phyloP scores from a whole-genome alignment of 30 jellyfish, hydroid and myxozoan genomes.

The Mastigias papua region DNA sequence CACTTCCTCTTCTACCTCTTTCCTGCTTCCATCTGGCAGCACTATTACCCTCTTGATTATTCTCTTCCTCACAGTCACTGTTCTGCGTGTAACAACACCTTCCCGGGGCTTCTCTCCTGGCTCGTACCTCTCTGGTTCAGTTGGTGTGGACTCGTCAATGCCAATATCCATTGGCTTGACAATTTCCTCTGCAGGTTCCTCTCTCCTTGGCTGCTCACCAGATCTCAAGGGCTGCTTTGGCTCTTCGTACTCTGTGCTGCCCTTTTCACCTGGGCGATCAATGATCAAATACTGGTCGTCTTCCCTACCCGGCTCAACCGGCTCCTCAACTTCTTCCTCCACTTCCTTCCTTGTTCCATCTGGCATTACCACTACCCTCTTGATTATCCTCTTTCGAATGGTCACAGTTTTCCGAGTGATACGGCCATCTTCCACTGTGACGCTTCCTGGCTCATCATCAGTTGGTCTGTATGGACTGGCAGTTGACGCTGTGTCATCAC shows the following conservation, averaged over 20 bases:
- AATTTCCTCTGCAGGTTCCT: constrained; percentile 6
- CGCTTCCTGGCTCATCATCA: not conserved
- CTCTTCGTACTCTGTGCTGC: constrained; percentile 51
- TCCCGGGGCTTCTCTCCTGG: constrained; percentile 53
- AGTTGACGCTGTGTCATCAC: not conserved
- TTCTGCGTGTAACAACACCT: constrained; percentile 22
- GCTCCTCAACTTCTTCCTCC: constrained; percentile 71
- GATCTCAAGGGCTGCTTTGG: not conserved
- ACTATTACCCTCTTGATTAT: constrained; percentile 59
- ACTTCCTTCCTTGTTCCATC: constrained; percentile 82
- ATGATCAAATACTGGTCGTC: constrained; percentile 19
- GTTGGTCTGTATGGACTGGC: not conserved
- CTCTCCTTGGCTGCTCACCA: constrained; percentile 3
- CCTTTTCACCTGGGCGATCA: constrained; percentile 56
- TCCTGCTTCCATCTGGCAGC: constrained; percentile 71
- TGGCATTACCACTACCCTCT: constrained; percentile 60
- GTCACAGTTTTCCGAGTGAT: constrained; percentile 68
- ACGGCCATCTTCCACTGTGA: constrained; percentile 46
- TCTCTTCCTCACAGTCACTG: constrained; percentile 56
- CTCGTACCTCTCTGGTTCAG: constrained; percentile 55
- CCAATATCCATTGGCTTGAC: constrained; percentile 60
- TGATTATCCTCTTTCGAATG: constrained; percentile 55
- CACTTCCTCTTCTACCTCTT: constrained; percentile 72
- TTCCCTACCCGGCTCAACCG: not conserved
- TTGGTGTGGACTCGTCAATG: constrained; percentile 8